These are phyloP conservation scores for Sceloporus undulatus DNA, from an alignment of 2,113 vertebrate species.

Conservation along the genomic window DNA sequence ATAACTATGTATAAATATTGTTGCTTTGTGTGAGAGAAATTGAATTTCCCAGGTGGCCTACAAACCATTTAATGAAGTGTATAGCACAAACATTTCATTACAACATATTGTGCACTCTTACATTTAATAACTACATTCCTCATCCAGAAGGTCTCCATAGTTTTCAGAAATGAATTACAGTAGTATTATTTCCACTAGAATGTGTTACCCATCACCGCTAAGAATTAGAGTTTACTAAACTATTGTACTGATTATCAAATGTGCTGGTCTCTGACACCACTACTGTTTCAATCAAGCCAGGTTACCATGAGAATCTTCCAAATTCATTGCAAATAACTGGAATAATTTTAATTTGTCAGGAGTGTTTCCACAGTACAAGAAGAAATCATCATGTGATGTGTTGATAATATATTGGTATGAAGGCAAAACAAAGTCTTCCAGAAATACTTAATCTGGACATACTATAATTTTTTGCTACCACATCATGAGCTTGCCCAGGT, in stretches of 20 bases:
- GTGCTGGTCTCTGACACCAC: constrained; percentile 78
- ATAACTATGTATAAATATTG: constrained; percentile 53
- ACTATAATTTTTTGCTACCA: neutral
- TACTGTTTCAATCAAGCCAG: constrained; percentile 78
- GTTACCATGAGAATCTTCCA: constrained; percentile 71
- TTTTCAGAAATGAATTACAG: constrained; percentile 84
- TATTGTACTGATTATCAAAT: constrained; percentile 84
- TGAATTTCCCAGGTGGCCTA: constrained; percentile 81
- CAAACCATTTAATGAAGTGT: constrained; percentile 84
- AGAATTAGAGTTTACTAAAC: constrained; percentile 79
- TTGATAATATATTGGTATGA: constrained; percentile 18
- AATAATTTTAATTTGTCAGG: constrained; percentile 63
- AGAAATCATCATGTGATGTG: constrained; percentile 1
- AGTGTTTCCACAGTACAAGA: constrained; percentile 39
- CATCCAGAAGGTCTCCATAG: constrained; percentile 80
- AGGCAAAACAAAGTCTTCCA: constrained; percentile 13
- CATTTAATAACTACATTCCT: constrained; percentile 84
- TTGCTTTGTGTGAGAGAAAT: constrained; percentile 57
- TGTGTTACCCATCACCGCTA: constrained; percentile 71
- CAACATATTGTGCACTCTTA: constrained; percentile 83
- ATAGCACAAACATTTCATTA: constrained; percentile 86
- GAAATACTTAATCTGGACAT: neutral
- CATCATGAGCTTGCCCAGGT: neutral
- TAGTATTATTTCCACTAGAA: constrained; percentile 79
- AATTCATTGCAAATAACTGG: constrained; percentile 77